Evolutionary conservation across 2,888 invertebrate species (phyloP).

Genomic region (Petrophora chlorosata): DNA sequence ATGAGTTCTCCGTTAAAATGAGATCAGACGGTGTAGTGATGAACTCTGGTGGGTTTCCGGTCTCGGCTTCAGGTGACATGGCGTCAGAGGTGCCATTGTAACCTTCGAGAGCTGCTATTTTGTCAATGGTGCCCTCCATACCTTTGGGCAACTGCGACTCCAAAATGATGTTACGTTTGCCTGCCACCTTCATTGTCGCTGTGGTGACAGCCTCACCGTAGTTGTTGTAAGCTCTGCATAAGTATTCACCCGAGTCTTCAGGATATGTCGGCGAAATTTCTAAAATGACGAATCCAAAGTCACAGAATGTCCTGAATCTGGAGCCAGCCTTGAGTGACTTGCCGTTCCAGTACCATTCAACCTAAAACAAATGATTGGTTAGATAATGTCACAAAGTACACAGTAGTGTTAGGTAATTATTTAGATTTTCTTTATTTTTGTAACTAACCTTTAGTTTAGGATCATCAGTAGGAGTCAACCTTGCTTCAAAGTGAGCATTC

Average conservation of each 20-base stretch:
- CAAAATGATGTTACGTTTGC: conserved; percentile 95
- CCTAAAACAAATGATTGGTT: conserved; percentile 80
- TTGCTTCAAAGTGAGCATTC: conserved; percentile 95
- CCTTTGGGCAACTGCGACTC: conserved; percentile 96
- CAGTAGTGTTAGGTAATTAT: not conserved
- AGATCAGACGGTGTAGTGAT: conserved; percentile 94
- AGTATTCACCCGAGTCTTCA: conserved; percentile 96
- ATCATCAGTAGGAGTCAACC: conserved; percentile 95
- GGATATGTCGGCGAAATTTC: conserved; percentile 99
- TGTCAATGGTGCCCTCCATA: conserved; percentile 96
- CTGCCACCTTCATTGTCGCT: conserved; percentile 94
- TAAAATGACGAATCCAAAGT: conserved; percentile 98
- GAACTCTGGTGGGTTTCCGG: conserved; percentile 95
- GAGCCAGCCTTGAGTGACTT: conserved; percentile 94
- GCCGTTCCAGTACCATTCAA: conserved; percentile 98
- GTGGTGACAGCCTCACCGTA: conserved; percentile 96
- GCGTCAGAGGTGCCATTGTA: conserved; percentile 88
- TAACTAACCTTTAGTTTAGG: conserved; percentile 90
- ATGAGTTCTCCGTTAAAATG: conserved; percentile 91
- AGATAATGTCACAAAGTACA: not conserved
- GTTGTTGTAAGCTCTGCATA: conserved; percentile 94
- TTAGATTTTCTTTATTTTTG: not conserved
- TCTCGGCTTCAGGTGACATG: conserved; percentile 89
- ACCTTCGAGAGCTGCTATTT: conserved; percentile 95
- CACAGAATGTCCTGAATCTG: conserved; percentile 97